phyloP scores from a whole-genome alignment of 1,140 invertebrate species.

The Papilio xuthus region DNA sequence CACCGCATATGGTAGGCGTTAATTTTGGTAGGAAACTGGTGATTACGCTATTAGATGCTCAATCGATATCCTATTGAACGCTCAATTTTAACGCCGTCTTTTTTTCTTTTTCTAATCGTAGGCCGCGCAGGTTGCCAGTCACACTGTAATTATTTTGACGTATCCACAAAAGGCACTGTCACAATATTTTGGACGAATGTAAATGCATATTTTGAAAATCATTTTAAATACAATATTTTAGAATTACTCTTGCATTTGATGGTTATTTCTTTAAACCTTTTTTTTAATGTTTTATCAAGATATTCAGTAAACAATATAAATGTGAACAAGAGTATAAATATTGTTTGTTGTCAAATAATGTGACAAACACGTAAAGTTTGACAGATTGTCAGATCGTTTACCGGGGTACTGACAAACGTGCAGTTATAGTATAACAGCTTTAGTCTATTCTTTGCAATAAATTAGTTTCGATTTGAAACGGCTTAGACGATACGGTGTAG shows the following conservation, averaged over 20 bases:
- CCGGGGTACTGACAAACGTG: not conserved
- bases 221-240: not conserved
- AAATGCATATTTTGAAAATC: constrained; percentile 15
- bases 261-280: too few relatives aligned
- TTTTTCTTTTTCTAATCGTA: constrained; percentile 51
- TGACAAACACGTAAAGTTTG: not conserved
- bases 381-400: not conserved
- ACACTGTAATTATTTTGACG: constrained; percentile 62
- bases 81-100: constrained; percentile 54
- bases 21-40: constrained; percentile 72
- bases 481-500: constrained; percentile 2
- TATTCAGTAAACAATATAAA: too few relatives aligned
- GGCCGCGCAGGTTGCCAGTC: constrained; percentile 50
- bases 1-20: constrained; percentile 64
- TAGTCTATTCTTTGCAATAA: constrained; percentile 20
- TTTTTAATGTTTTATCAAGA: too few relatives aligned
- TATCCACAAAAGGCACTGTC: constrained; percentile 57
- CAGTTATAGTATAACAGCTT: not conserved
- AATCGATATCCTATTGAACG: constrained; percentile 75
- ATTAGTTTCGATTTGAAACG: constrained; percentile 22
- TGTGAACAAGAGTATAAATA: not conserved
- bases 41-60: constrained; percentile 76
- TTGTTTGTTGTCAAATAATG: not conserved
- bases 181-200: constrained; percentile 56
- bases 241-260: not conserved